phyloP scores from a whole-genome alignment of 1,140 invertebrate species.

The Drosophila orena region DNA sequence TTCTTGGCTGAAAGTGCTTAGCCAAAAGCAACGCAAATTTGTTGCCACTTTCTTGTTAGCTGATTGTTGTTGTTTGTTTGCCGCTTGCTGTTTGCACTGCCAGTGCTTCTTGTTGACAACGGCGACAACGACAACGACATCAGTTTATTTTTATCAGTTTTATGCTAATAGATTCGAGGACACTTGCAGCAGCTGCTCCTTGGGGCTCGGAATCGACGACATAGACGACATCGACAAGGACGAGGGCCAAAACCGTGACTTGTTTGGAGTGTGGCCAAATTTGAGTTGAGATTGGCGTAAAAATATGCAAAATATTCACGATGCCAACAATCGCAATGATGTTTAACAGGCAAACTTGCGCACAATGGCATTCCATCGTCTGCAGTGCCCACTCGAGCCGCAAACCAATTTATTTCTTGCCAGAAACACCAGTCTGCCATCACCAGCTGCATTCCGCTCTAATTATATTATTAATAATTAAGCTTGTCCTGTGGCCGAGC shows the following conservation, averaged over 20 bases:
- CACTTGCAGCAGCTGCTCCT: slow-evolving; percentile 69
- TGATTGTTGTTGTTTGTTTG: slow-evolving; percentile 63
- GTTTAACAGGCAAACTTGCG: background rate
- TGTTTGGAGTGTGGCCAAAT: slow-evolving; percentile 19
- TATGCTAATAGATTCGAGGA: slow-evolving; percentile 73
- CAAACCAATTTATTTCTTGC: slow-evolving; percentile 7
- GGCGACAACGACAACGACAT: slow-evolving; percentile 49
- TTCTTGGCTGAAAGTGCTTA: background rate
- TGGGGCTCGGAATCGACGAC: background rate
- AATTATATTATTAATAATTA: slow-evolving; percentile 45
- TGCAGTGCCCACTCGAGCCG: slow-evolving; percentile 1
- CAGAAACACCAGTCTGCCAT: background rate
- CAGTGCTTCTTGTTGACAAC: slow-evolving; percentile 65
- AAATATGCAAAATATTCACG: slow-evolving; percentile 38
- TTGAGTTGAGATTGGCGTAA: slow-evolving; percentile 44
- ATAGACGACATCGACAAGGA: background rate
- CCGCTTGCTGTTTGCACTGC: slow-evolving; percentile 9
- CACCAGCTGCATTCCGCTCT: slow-evolving; percentile 11
- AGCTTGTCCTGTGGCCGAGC: background rate
- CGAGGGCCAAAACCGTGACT: slow-evolving; percentile 12
- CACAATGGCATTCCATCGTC: background rate
- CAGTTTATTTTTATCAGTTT: slow-evolving; percentile 77
- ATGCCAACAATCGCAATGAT: slow-evolving; percentile 12
- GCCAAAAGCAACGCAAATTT: slow-evolving; percentile 48
- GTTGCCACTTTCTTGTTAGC: slow-evolving; percentile 55